Conservation (phyloP, 2,888 invertebrate species). For the Thymelicus sylvestris region DNA sequence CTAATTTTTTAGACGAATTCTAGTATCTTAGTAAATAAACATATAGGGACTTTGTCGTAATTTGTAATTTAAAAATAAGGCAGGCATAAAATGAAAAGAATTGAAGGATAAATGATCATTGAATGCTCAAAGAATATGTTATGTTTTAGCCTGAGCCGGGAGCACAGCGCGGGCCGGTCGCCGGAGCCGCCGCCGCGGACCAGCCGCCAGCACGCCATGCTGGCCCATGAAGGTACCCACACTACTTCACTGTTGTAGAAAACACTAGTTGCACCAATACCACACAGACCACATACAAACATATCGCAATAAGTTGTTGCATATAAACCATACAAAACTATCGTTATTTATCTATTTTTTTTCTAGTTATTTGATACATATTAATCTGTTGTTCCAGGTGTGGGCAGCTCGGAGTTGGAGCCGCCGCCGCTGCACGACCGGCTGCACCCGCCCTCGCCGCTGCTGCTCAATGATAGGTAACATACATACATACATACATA, state of each 20-base stretch:
- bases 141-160: constrained; percentile 71
- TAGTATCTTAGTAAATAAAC: too few relatives aligned
- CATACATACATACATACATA: too few relatives aligned
- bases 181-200: constrained; percentile 80
- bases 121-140: not conserved
- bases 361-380: not conserved
- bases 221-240: constrained; percentile 63
- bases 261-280: too few relatives aligned
- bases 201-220: constrained; percentile 62
- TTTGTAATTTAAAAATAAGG: too few relatives aligned
- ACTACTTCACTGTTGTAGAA: not conserved
- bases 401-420: constrained; percentile 69
- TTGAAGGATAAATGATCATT: too few relatives aligned
- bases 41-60: too few relatives aligned
- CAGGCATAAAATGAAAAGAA: too few relatives aligned
- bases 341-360: too few relatives aligned
- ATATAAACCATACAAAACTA: too few relatives aligned
- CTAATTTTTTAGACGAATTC: too few relatives aligned
- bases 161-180: constrained; percentile 78
- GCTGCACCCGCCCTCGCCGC: constrained; percentile 70
- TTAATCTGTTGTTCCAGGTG: constrained; percentile 54
- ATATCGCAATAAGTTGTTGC: too few relatives aligned
- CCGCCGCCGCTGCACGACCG: constrained; percentile 72
- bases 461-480: constrained; percentile 69
- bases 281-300: too few relatives aligned